These are phyloP conservation scores for Plagodis dolabraria DNA, from an alignment of 2,888 invertebrate genomes.

Conservation along the genomic window DNA sequence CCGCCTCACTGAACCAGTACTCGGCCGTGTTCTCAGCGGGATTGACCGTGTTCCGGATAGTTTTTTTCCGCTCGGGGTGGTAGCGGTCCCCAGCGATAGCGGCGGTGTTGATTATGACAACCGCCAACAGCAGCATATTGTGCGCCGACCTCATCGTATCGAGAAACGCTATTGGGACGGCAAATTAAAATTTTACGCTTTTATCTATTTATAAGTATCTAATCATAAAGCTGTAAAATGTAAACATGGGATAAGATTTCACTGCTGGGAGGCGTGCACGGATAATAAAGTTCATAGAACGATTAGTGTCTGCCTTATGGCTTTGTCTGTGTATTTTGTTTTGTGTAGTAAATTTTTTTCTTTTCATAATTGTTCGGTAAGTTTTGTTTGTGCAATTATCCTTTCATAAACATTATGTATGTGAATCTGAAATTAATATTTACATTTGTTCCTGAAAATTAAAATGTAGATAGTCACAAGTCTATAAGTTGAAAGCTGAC, in stretches of 20 bases:
- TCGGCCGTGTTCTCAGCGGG: constrained; percentile 27
- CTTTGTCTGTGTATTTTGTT: no score
- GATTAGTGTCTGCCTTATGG: no score
- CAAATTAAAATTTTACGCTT: constrained; percentile 6
- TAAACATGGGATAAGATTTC: constrained; percentile 10
- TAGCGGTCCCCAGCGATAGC: constrained; percentile 29
- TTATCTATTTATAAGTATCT: constrained; percentile 25
- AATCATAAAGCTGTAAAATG: constrained; percentile 17
- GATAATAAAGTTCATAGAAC: neutral
- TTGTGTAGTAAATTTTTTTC: neutral
- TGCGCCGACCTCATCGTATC: constrained; percentile 22
- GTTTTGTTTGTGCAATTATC: no score
- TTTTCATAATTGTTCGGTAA: no score
- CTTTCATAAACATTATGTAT: no score
- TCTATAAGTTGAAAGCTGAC: no score
- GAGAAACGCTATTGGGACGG: constrained; percentile 11
- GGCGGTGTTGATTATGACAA: constrained; percentile 4
- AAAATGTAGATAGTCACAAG: no score
- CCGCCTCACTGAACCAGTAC: constrained; percentile 39
- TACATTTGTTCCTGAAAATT: no score
- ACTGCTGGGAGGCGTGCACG: constrained; percentile 10
- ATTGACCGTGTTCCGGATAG: constrained; percentile 2
- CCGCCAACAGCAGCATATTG: constrained; percentile 6
- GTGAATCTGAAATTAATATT: no score
- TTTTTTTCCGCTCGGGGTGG: constrained; percentile 8